Evolutionary conservation across 2,888 invertebrate species (phyloP).

Genomic region (Pantelozetes paolii): DNA sequence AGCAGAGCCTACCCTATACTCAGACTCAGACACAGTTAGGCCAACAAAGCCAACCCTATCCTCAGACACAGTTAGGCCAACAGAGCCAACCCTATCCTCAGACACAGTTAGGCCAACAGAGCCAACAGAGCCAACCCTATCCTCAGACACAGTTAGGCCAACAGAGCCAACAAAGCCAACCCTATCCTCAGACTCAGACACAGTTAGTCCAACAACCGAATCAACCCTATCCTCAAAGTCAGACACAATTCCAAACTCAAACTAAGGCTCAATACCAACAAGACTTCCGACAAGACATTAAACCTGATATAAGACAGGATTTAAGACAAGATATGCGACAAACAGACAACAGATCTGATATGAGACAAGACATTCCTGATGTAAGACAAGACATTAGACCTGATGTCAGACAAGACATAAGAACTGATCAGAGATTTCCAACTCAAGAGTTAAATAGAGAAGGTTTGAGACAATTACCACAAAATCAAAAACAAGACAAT

Average conservation of each 20-base stretch:
- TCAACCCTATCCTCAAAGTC: background rate
- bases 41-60: slow-evolving; percentile 9
- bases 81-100: slow-evolving; percentile 30
- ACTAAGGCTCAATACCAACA: slow-evolving; percentile 35
- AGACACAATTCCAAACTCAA: slow-evolving; percentile 34
- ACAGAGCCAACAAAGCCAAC: too few species aligned
- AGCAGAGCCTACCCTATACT: slow-evolving; percentile 21
- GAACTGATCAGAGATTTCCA: slow-evolving; percentile 40
- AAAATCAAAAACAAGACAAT: slow-evolving; percentile 26
- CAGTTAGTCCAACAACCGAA: background rate
- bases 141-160: too few species aligned
- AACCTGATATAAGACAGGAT: slow-evolving; percentile 36
- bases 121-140: slow-evolving; percentile 41
- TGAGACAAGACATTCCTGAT: slow-evolving; percentile 33
- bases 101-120: slow-evolving; percentile 21
- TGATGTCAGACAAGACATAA: slow-evolving; percentile 42
- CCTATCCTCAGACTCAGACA: too few species aligned
- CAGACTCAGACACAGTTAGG: slow-evolving; percentile 38
- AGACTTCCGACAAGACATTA: slow-evolving; percentile 3
- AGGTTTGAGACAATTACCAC: slow-evolving; percentile 24
- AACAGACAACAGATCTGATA: slow-evolving; percentile 17
- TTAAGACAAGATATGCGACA: slow-evolving; percentile 24
- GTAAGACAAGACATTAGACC: slow-evolving; percentile 17
- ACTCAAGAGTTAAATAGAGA: slow-evolving; percentile 27
- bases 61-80: slow-evolving; percentile 20